A percentile compares a stretch with the other conserved stretches of the same genome.
phyloP scores from a whole-genome alignment of 2,888 invertebrate species.

The Margaritifera margaritifera region DNA sequence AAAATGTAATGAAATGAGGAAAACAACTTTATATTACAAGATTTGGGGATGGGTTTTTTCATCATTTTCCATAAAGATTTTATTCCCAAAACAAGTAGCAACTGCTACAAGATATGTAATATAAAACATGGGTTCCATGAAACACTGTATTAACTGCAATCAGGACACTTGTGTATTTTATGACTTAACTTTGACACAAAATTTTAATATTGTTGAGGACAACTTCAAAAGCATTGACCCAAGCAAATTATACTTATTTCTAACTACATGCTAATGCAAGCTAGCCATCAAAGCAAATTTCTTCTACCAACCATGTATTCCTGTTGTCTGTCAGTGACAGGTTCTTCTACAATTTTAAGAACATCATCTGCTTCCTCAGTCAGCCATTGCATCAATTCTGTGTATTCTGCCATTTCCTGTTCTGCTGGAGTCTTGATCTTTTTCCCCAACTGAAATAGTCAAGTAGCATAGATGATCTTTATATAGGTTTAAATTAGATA shows the following conservation, averaged over 20 bases:
- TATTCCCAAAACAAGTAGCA: too few species aligned
- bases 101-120: too few species aligned
- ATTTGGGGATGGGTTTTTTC: too few species aligned
- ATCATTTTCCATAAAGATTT: too few species aligned
- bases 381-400: constrained; percentile 87
- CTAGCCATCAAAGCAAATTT: neutral
- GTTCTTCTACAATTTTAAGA: constrained; percentile 62
- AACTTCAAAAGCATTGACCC: neutral
- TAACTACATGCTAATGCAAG: too few species aligned
- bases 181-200: neutral
- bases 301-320: constrained; percentile 78
- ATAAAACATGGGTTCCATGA: too few species aligned
- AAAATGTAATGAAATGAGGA: too few species aligned
- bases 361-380: constrained; percentile 72
- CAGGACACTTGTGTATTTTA: neutral
- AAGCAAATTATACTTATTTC: neutral
- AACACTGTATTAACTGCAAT: too few species aligned
- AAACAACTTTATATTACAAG: too few species aligned
- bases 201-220: neutral
- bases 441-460: constrained; percentile 33
- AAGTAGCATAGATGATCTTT: too few species aligned
- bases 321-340: constrained; percentile 72
- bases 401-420: constrained; percentile 74
- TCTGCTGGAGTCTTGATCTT: constrained; percentile 54
- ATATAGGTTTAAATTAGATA: too few species aligned